Evolutionary conservation across 1,140 invertebrate species (phyloP), one percentile per base, ranked within the genome.

Genomic region (Rhagoletis zephyria): DNA sequence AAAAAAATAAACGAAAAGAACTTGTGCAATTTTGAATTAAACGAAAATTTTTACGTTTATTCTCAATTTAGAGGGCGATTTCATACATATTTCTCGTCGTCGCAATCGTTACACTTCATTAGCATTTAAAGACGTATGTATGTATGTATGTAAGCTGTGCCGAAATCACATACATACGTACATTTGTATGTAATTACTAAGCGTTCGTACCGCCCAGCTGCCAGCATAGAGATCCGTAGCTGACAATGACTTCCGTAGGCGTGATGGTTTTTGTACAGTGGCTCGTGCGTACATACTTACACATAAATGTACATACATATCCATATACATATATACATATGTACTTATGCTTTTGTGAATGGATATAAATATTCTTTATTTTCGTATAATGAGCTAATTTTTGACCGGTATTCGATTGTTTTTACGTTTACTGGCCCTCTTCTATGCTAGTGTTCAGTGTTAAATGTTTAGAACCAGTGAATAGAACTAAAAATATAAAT

Each of bases 211-310:
- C 14, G 42, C 40, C 42, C 67, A 45, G 42, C 42, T 74, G 67
- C 67, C 67, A 42, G 40, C 40, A 40, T 30, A 30, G 40, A 74
- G 67, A 45, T 45, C 67, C 40, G 67, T 74, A 74, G 67, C 10
- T n/a, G 67, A 42, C 67, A 74, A 74, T 42, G 3, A 74, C 42
- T 74, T 74, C 67, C 67, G 67, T 74, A 74, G 67, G 67, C 42
- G 67, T 48, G 67, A 56, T 56, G 10, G 51, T 56, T 48, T n/a
- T 45, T 74, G 42, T 74, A 16, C 67, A 45, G 16, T 74, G 67
- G 30, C 30, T 30, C 30, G 1, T 30, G 30, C 59, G 59, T 7
- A 12, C 6, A 60, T 60, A 60, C 59, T 60, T 60, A 60, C 12
- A 12, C 59, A 60, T 60, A 12, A 60, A 7, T 60, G 6, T 60